A percentile compares a stretch with the other conserved stretches of the same genome.
These are phyloP conservation scores for Venusia cambrica DNA, from an alignment of 2,888 invertebrate genomes.

Conservation along the genomic window DNA sequence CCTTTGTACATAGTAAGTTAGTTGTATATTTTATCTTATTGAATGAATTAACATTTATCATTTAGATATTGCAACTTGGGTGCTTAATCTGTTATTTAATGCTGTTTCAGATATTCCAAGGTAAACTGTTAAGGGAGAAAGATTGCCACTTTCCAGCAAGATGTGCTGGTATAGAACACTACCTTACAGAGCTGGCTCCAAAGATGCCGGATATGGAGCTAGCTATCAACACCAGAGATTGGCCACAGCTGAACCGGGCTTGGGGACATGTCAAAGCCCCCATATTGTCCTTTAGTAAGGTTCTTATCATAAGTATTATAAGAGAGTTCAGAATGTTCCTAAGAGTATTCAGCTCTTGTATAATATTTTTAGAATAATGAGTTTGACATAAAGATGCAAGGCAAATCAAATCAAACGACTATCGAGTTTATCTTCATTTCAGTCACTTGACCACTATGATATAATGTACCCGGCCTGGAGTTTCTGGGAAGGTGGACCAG, in stretches of 20 bases:
- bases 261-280: constrained; percentile 84
- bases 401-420: too few species aligned
- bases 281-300: constrained; percentile 98
- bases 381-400: too few species aligned
- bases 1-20: too few species aligned
- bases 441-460: constrained; percentile 90
- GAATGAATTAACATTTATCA: too few species aligned
- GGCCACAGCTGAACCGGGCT: constrained; percentile 90
- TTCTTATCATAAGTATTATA: constrained; percentile 42
- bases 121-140: constrained; percentile 89
- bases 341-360: too few species aligned
- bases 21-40: too few species aligned
- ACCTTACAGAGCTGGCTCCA: constrained; percentile 85
- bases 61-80: too few species aligned
- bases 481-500: constrained; percentile 99
- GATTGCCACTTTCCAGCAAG: constrained; percentile 96
- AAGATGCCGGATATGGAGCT: constrained; percentile 92
- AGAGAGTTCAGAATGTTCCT: too few species aligned
- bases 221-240: constrained; percentile 94
- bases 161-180: constrained; percentile 95
- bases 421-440: too few species aligned
- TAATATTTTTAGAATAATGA: too few species aligned
- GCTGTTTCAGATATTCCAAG: constrained; percentile 92
- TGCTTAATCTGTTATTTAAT: too few species aligned
- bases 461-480: constrained; percentile 98